Evolutionary conservation across 1,140 invertebrate genomes (phyloP).

Genomic region (Nylanderia fulva): DNA sequence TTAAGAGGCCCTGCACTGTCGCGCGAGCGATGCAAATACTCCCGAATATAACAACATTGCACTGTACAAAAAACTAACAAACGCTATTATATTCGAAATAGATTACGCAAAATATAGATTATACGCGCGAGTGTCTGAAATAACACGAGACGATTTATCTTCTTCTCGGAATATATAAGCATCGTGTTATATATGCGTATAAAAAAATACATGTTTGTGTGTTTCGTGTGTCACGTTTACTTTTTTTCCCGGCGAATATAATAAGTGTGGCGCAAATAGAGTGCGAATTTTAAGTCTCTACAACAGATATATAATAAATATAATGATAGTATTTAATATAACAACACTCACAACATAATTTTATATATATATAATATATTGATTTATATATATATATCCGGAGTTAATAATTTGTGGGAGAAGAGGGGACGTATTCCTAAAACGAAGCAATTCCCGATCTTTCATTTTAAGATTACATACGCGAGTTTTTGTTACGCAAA

Average conservation of each 20-base stretch:
- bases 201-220: slow-evolving; percentile 34
- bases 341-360: slow-evolving; percentile 8
- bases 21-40: slow-evolving; percentile 31
- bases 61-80: slow-evolving; percentile 42
- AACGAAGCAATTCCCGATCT: slow-evolving; percentile 3
- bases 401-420: background rate
- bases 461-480: slow-evolving; percentile 22
- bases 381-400: background rate
- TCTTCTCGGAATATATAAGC: background rate
- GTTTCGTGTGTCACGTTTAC: background rate
- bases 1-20: slow-evolving; percentile 44
- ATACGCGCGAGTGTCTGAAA: slow-evolving; percentile 13
- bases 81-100: background rate
- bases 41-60: slow-evolving; percentile 36
- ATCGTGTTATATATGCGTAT: background rate
- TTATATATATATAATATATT: background rate
- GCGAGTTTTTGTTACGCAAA: slow-evolving; percentile 49
- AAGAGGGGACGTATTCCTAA: background rate
- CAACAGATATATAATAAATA: background rate
- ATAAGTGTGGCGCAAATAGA: slow-evolving; percentile 1
- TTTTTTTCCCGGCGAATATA: slow-evolving; percentile 5
- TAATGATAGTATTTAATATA: background rate
- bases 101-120: background rate
- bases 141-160: slow-evolving; percentile 4
- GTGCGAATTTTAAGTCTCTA: slow-evolving; percentile 18